Conservation (phyloP, 1,140 invertebrate species). For the Orius laevigatus region DNA sequence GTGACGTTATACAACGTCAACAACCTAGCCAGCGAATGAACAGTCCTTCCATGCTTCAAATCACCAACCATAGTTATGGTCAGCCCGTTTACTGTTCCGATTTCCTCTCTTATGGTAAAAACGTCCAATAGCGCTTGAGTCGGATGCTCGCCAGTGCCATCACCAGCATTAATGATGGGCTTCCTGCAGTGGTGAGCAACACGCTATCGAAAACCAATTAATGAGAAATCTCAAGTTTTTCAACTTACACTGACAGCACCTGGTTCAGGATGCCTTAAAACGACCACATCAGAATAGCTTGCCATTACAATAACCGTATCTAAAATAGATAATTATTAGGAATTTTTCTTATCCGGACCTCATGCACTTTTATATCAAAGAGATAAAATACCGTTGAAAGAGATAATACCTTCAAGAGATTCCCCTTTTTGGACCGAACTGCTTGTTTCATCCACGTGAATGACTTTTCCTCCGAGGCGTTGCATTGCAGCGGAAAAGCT, state of each 20-base stretch:
- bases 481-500: constrained; percentile 95
- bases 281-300: constrained; percentile 79
- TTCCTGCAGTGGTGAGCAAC: constrained; percentile 63
- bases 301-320: constrained; percentile 74
- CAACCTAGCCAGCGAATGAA: constrained; percentile 87
- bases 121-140: constrained; percentile 95
- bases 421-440: constrained; percentile 96
- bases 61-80: constrained; percentile 91
- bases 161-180: constrained; percentile 93
- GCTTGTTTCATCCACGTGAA: constrained; percentile 71
- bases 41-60: constrained; percentile 92
- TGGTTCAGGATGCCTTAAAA: constrained; percentile 81
- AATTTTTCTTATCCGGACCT: not conserved
- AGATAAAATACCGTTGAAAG: not conserved
- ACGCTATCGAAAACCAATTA: constrained; percentile 34
- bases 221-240: constrained; percentile 2
- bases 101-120: constrained; percentile 96
- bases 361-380: not conserved
- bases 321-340: constrained; percentile 22
- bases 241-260: constrained; percentile 79
- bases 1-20: constrained; percentile 81
- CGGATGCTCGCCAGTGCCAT: constrained; percentile 96
- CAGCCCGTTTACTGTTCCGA: constrained; percentile 92
- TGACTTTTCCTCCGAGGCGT: constrained; percentile 78
- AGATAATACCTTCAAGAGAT: constrained; percentile 55